phyloP scores from a whole-genome alignment of 2,113 vertebrate species.

The Butorides virescens region DNA sequence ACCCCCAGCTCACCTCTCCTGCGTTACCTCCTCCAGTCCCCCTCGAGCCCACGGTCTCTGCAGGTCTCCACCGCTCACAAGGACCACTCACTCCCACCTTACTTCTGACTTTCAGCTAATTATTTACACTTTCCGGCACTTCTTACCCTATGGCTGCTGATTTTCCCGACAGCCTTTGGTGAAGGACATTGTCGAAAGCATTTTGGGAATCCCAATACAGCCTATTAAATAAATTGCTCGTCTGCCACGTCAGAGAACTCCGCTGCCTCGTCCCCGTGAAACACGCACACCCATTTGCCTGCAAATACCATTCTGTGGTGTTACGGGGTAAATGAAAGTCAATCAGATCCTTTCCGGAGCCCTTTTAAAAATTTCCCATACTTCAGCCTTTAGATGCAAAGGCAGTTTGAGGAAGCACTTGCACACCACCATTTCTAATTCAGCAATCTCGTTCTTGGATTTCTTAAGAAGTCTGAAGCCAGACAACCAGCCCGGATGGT shows the following conservation, averaged over 20 bases:
- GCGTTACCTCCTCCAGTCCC: not conserved
- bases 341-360: not conserved
- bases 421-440: not conserved
- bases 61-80: not conserved
- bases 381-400: not conserved
- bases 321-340: not conserved
- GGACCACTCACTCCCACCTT: not conserved
- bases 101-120: not conserved
- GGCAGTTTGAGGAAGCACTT: not conserved
- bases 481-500: not conserved
- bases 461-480: not conserved
- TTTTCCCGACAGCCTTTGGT: not conserved
- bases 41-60: not conserved
- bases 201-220: not conserved
- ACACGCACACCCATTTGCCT: not conserved
- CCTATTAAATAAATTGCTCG: not conserved
- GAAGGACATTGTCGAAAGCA: not conserved
- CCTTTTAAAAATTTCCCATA: not conserved
- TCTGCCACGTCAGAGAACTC: not conserved
- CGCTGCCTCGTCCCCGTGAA: rapidly evolving
- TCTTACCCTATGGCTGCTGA: not conserved
- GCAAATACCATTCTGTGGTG: not conserved
- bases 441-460: not conserved
- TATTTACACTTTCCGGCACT: not conserved
- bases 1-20: not conserved